Evolutionary conservation across 1,140 invertebrate species (phyloP), one percentile per base, ranked within the genome.

Genomic region (Zaprionus inermis): DNA sequence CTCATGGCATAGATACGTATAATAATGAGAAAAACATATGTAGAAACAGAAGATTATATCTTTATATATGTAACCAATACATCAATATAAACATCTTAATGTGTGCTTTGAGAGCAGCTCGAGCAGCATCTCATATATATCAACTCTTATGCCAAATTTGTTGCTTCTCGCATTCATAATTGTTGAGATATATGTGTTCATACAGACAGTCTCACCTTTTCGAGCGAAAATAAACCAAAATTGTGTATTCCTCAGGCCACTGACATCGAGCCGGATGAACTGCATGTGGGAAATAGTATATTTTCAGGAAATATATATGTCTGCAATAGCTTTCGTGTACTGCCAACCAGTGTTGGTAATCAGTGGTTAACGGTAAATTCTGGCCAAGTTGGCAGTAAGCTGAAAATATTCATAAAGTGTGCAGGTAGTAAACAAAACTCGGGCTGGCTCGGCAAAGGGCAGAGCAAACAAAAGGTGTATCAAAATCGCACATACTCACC

Each of bases 401-500:
- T 36, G 54, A 16, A 65, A 57, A 57, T 72, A 72, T 68, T 72
- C 64, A 68, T 59, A 60, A 41, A 52, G 36, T 72, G 70, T 36
- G 46, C 55, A 36, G 67, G 63, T 49, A 44, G 67, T 60, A 72
- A 72, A 72, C 70, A 72, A 72, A 72, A 60, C 55, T 38, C 58
- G 54, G 44, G 56, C 5, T 58, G 51, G 22, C 16, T n/a, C 20
- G 63, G 36, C 52, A 57, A 57, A 49, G 65, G 20, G 61, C 16
- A 57, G 32, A 22, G 41, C 56, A 56, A 55, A 32, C 68, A 69
- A 32, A 54, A 64, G 49, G 28, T 69, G 57, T 61, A 74, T 68
- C 59, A 70, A 55, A 70, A 75, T 57, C 59, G 75, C 24, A 49
- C 59, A n/a, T 32, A 41, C 16, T 20, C 49, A 24, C 34, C n/a